Percentiles rank a stretch among this genome's conserved stretches.
Evolutionary conservation across 2,797 vertebrate species (phyloP).

Genomic region (Ctenochaetus hawaiiensis): DNA sequence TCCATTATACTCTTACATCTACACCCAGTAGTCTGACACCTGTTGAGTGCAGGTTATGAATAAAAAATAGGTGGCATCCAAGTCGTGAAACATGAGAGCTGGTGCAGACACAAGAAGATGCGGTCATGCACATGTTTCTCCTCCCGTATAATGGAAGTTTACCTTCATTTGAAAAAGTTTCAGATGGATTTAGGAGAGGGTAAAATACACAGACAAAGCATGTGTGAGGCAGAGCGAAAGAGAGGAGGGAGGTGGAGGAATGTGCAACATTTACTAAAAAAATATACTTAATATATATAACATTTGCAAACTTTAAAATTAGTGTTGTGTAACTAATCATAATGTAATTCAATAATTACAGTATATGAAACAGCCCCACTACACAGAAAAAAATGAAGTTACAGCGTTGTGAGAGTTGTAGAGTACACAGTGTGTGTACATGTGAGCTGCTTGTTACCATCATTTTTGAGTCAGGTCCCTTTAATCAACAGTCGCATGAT

Average conservation of each 20-base stretch:
- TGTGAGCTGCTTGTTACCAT: not conserved
- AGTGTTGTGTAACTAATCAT: not conserved
- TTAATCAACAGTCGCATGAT: conserved; percentile 22
- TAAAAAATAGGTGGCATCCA: conserved; percentile 63
- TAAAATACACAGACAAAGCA: not conserved
- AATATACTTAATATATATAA: not conserved
- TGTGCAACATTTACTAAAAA: not conserved
- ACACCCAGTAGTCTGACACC: conserved; percentile 48
- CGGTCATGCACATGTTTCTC: not conserved
- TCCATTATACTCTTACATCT: not conserved
- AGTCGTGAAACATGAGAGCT: conserved; percentile 62
- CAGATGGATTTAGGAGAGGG: not conserved
- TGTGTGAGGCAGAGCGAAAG: not conserved
- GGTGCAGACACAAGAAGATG: not conserved
- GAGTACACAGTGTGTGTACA: not conserved
- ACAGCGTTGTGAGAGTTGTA: not conserved
- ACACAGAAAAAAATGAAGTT: not conserved
- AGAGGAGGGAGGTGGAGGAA: not conserved
- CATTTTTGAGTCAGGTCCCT: not conserved
- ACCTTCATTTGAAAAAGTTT: not conserved
- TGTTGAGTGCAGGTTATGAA: conserved; percentile 59
- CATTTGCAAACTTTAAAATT: not conserved
- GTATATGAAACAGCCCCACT: not conserved
- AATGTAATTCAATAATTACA: not conserved
- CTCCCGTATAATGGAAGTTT: not conserved